These are phyloP conservation scores for Drosophila novamexicana DNA, from an alignment of 1,140 invertebrate species.

Conservation along the genomic window DNA sequence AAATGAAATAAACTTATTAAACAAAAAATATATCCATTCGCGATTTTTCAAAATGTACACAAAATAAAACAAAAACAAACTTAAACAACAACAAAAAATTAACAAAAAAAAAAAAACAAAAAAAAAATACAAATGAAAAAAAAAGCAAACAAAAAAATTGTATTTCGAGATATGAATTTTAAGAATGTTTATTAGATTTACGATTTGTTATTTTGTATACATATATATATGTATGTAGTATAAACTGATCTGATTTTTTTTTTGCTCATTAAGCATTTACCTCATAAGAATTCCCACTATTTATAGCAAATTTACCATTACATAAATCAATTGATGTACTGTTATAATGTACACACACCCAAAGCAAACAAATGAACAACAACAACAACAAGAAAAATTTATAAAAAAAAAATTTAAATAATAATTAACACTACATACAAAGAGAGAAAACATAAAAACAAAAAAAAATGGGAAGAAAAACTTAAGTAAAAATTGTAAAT, in stretches of 20 bases:
- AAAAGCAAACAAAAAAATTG: slow-evolving; percentile 48
- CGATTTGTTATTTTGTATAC: slow-evolving; percentile 81
- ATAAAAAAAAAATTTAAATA: slow-evolving; percentile 14
- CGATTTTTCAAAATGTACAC: slow-evolving; percentile 23
- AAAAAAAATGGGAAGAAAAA: slow-evolving; percentile 20
- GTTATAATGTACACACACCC: slow-evolving; percentile 73
- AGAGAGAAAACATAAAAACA: slow-evolving; percentile 25
- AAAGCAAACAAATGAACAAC: slow-evolving; percentile 24
- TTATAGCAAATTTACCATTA: slow-evolving; percentile 81
- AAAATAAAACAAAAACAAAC: slow-evolving; percentile 21
- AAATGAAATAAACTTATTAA: background rate
- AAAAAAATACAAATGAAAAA: slow-evolving; percentile 34
- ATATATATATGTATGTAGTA: slow-evolving; percentile 71
- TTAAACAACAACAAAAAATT: slow-evolving; percentile 26
- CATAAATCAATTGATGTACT: slow-evolving; percentile 74
- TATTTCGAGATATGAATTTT: slow-evolving; percentile 79
- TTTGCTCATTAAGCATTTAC: slow-evolving; percentile 81
- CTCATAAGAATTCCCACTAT: slow-evolving; percentile 76
- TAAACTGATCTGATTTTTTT: slow-evolving; percentile 78
- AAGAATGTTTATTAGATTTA: slow-evolving; percentile 80
- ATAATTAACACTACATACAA: slow-evolving; percentile 28
- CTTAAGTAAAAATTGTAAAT: slow-evolving; percentile 73
- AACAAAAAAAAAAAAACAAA: slow-evolving; percentile 22
- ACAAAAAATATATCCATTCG: slow-evolving; percentile 14
- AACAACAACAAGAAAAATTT: slow-evolving; percentile 8